These are phyloP conservation scores for Chaitophorus viminalis DNA, from an alignment of 2,888 invertebrate genomes.

Conservation along the genomic window DNA sequence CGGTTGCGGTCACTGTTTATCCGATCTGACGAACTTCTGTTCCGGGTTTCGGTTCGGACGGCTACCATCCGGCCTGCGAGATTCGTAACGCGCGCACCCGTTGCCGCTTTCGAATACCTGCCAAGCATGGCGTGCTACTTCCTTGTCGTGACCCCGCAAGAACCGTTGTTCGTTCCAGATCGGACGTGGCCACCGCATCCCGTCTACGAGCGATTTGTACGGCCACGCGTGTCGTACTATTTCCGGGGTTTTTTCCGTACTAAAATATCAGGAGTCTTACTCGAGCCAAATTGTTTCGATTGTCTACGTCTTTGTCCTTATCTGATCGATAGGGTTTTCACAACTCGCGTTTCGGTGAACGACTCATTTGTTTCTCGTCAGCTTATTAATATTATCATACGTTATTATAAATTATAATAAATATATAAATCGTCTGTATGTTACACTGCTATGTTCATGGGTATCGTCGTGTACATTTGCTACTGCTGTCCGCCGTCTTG, in stretches of 20 bases:
- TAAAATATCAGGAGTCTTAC: not conserved
- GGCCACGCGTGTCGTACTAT: not conserved
- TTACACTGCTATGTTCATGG: no score
- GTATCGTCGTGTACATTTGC: no score
- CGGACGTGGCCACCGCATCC: not conserved
- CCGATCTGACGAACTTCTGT: not conserved
- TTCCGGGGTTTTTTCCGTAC: not conserved
- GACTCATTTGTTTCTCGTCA: not conserved
- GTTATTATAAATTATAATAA: no score
- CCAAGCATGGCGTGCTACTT: slow-evolving; percentile 40
- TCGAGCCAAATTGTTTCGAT: not conserved
- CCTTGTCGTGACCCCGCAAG: slow-evolving; percentile 13
- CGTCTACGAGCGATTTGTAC: not conserved
- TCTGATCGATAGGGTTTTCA: not conserved
- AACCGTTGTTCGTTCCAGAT: not conserved
- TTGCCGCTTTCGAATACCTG: slow-evolving; percentile 9
- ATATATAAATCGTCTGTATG: no score
- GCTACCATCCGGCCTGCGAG: no score
- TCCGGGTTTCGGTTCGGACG: not conserved
- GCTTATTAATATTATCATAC: not conserved
- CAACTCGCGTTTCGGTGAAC: not conserved
- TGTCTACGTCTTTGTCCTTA: not conserved
- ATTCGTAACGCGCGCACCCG: not conserved
- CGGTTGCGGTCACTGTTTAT: not conserved
- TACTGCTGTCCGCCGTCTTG: no score